Evolutionary conservation across 53 echinoderm and acorn worm genomes (phyloP).

Genomic region (Mesocentrotus franciscanus): DNA sequence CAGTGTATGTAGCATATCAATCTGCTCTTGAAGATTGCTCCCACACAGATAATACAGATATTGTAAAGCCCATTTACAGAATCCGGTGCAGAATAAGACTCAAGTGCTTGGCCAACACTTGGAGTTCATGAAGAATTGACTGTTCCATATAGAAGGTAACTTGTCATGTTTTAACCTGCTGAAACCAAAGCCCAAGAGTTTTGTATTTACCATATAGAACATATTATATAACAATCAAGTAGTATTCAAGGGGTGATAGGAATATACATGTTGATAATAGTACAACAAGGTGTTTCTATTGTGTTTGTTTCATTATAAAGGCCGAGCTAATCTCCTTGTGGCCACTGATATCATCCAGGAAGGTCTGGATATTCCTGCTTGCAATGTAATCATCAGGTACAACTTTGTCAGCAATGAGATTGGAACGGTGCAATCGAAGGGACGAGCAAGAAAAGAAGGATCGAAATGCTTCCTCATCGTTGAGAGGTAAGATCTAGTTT

Average conservation of each 20-base stretch:
- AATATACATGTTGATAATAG: too few species aligned
- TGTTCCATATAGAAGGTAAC: too few species aligned
- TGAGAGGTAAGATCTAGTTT: constrained; percentile 67
- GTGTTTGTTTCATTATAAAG: not conserved
- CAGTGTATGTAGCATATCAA: not conserved
- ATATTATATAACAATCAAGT: too few species aligned
- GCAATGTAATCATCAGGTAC: constrained; percentile 85
- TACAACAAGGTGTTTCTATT: not conserved
- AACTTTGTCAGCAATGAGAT: constrained; percentile 91
- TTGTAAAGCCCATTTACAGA: too few species aligned
- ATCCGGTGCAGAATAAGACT: too few species aligned
- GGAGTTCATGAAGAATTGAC: too few species aligned
- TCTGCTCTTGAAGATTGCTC: not conserved
- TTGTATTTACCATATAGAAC: too few species aligned
- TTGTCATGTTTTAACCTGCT: too few species aligned
- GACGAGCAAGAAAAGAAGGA: constrained; percentile 75
- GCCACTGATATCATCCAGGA: constrained; percentile 90
- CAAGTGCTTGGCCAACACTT: too few species aligned
- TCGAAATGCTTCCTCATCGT: constrained; percentile 83
- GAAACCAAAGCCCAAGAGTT: too few species aligned
- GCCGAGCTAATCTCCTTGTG: constrained; percentile 74
- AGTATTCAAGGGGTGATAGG: too few species aligned
- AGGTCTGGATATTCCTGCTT: constrained; percentile 83
- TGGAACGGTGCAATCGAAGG: constrained; percentile 90
- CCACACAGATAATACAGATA: too few species aligned